Conservation (phyloP, 2,113 vertebrate species). For the Myrmecobius fasciatus region DNA sequence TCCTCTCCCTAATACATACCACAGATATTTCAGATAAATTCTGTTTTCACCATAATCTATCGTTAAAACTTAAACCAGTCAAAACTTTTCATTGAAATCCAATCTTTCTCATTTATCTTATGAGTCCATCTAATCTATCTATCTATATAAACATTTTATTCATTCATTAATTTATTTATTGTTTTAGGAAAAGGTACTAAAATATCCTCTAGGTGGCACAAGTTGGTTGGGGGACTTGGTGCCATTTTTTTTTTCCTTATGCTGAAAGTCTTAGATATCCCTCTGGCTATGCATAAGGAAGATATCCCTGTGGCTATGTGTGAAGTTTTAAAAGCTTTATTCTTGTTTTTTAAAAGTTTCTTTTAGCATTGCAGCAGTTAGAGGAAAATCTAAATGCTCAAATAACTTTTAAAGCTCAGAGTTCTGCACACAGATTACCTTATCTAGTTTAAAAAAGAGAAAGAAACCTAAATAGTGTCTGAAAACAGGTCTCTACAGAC, state of each 20-base stretch:
- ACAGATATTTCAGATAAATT: constrained; percentile 4
- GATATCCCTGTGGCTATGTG: constrained; percentile 68
- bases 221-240: constrained; percentile 44
- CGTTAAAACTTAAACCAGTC: not conserved
- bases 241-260: constrained; percentile 50
- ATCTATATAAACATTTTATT: not conserved
- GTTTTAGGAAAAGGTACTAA: not conserved
- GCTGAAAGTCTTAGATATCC: constrained; percentile 61
- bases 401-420: constrained; percentile 75
- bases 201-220: constrained; percentile 61
- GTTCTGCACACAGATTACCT: constrained; percentile 76
- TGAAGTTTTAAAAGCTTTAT: constrained; percentile 77
- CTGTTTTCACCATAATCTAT: not conserved
- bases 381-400: constrained; percentile 74
- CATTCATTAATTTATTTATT: not conserved
- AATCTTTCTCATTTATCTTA: not conserved
- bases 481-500: constrained; percentile 73
- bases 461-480: constrained; percentile 72
- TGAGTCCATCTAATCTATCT: not conserved
- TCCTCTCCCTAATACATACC: not conserved
- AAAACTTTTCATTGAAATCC: not conserved
- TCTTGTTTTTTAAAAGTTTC: constrained; percentile 73
- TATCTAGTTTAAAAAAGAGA: constrained; percentile 68
- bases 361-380: constrained; percentile 73
- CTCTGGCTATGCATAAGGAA: constrained; percentile 73